Evolutionary conservation across 2,113 vertebrate species (phyloP).

Genomic region (Orthonyx spaldingii): DNA sequence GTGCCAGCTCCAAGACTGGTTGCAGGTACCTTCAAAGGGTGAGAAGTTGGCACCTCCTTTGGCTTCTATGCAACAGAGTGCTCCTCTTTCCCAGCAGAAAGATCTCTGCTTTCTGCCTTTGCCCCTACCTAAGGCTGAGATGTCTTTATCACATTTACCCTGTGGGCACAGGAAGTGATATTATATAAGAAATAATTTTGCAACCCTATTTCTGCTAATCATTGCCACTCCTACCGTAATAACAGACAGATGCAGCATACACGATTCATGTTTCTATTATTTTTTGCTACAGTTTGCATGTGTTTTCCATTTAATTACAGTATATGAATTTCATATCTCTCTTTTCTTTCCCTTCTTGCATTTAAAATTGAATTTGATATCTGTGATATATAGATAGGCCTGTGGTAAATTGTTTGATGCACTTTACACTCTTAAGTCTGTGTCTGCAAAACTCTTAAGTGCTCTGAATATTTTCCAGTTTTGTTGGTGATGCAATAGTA

Average conservation of each 20-base stretch:
- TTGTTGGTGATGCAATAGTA: not conserved
- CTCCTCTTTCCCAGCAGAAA: constrained; percentile 22
- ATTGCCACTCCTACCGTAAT: constrained; percentile 55
- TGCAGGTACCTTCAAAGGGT: not conserved
- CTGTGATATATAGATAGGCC: constrained; percentile 13
- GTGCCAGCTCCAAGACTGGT: not conserved
- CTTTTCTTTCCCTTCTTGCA: not conserved
- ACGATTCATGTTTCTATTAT: constrained; percentile 38
- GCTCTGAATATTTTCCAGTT: constrained; percentile 1
- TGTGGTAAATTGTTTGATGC: not conserved
- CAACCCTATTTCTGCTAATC: constrained; percentile 47
- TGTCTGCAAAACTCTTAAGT: constrained; percentile 4
- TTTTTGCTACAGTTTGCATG: constrained; percentile 53
- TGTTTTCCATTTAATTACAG: constrained; percentile 60
- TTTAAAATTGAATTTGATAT: constrained; percentile 32
- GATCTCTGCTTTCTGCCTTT: constrained; percentile 2
- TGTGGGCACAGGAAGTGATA: constrained; percentile 28
- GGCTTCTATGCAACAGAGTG: not conserved
- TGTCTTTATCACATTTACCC: constrained; percentile 15
- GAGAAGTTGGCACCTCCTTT: not conserved
- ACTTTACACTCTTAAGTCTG: not conserved
- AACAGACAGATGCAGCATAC: constrained; percentile 44
- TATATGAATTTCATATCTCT: constrained; percentile 20
- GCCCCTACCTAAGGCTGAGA: not conserved
- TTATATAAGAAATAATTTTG: constrained; percentile 46